Base-by-base conservation (phyloP, 2,113 vertebrate genomes). In the Passerina amoena region DNA sequence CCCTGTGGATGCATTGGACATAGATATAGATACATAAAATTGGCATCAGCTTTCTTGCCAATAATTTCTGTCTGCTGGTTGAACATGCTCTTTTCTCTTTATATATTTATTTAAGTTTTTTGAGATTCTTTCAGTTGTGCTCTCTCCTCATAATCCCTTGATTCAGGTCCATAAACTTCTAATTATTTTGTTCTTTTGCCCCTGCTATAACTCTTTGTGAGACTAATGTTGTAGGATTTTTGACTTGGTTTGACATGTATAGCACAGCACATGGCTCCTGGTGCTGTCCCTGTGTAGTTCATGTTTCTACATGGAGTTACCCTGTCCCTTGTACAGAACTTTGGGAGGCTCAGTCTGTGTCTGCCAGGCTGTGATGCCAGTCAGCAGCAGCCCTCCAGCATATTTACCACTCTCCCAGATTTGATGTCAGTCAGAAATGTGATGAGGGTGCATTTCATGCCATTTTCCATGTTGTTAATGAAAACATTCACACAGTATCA, bases 371-470 rank as follows among this genome's bases (percentile, higher is more conserved):
- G 56, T 60, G 47, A 38, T 86, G 18, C 23, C 48, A 45, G 11
- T 66, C 44, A n/a, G 56, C 48, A 73, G 45, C 40, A 76, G 30
- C 30, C 38, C 33, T 45, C 24, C 57, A 44, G 56, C 0, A 0
- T 66, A 4, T 93, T 69, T 69, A 45, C 19, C 16, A 10, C 45
- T 72, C 42, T 54, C 5, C 5, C 33, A 35, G 19, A 47, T 60
- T 18, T 47, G 44, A 1, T 69, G 28, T 61, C 59, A 38, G 40
- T 33, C 48, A 60, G 40, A 33, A 77, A 64, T 38, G 37, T 24
- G 40, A 33, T 56, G n/a, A 82, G 51, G 53, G 17, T 56, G 11
- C 28, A 12, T 69, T 82, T 68, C 35, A 8, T 83, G 21, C 48
- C 5, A 5, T 78, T 82, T 85, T 56, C 19, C 21, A 8, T 10